Conservation (phyloP, 2,113 vertebrate genomes). For the Cephalopholis sonnerati region DNA sequence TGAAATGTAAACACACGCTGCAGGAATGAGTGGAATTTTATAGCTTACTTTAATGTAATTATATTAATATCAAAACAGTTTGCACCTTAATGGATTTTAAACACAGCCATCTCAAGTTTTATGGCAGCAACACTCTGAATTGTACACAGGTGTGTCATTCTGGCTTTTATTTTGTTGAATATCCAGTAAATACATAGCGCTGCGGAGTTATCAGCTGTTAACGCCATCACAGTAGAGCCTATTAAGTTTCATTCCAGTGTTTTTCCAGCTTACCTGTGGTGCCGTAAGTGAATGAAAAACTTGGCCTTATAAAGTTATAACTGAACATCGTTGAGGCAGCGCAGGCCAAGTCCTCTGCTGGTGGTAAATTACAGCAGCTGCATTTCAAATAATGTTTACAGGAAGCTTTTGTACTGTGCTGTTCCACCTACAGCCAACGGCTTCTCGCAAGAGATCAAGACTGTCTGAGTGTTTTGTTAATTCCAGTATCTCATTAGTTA, state of each 20-base stretch:
- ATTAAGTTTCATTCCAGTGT: not conserved
- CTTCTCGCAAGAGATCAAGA: slow-evolving; percentile 55
- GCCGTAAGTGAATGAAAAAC: slow-evolving; percentile 36
- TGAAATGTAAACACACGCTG: not conserved
- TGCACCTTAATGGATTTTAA: not conserved
- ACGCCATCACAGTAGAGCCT: not conserved
- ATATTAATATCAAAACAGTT: too few relatives aligned
- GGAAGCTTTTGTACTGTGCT: slow-evolving; percentile 61
- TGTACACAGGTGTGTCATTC: not conserved
- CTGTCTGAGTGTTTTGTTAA: slow-evolving; percentile 63
- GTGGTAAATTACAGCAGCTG: slow-evolving; percentile 71
- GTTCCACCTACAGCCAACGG: slow-evolving; percentile 57
- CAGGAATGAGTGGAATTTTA: too few relatives aligned
- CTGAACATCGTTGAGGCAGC: not conserved
- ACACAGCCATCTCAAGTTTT: not conserved
- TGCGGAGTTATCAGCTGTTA: not conserved
- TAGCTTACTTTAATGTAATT: too few relatives aligned
- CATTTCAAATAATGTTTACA: slow-evolving; percentile 71
- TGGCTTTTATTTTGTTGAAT: slow-evolving; percentile 1
- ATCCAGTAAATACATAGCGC: not conserved
- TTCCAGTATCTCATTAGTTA: slow-evolving; percentile 73
- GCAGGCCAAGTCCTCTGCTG: slow-evolving; percentile 42
- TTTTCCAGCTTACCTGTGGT: slow-evolving; percentile 31
- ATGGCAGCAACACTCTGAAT: not conserved
- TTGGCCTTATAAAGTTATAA: slow-evolving; percentile 69